Conservation (phyloP, 2,113 vertebrate species). For the Xyrauchen texanus region DNA sequence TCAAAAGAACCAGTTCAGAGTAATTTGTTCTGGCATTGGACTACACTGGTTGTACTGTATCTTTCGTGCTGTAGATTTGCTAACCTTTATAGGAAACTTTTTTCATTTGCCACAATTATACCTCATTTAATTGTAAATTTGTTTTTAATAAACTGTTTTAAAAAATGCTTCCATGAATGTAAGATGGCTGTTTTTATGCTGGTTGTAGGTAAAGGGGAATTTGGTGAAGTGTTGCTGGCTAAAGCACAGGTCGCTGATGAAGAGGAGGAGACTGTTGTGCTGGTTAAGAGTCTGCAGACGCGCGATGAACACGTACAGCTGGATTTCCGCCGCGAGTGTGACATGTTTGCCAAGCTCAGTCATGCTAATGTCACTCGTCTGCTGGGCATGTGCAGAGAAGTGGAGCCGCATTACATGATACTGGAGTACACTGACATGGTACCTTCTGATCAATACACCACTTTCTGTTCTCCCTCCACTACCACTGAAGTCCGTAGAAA, state of each 20-base stretch:
- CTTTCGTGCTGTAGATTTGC: no score
- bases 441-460: conserved; percentile 11
- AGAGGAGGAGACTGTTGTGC: conserved; percentile 73
- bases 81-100: no score
- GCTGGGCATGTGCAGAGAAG: conserved; percentile 81
- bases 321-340: conserved; percentile 82
- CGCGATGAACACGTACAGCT: conserved; percentile 83
- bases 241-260: conserved; percentile 79
- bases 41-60: no score
- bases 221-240: conserved; percentile 85
- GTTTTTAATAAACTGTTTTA: no score
- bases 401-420: conserved; percentile 84
- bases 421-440: conserved; percentile 88
- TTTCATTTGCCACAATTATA: no score
- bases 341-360: conserved; percentile 86
- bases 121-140: no score
- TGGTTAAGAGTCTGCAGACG: conserved; percentile 83
- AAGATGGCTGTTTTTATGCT: neutral
- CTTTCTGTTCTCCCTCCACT: no score
- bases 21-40: no score
- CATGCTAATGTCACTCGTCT: conserved; percentile 80
- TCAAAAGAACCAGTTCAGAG: no score
- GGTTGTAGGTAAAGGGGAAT: conserved; percentile 80
- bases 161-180: neutral
- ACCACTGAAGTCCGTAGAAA: neutral